Evolutionary conservation across 2,113 vertebrate species (phyloP).

Genomic region (Hemiscyllium ocellatum): DNA sequence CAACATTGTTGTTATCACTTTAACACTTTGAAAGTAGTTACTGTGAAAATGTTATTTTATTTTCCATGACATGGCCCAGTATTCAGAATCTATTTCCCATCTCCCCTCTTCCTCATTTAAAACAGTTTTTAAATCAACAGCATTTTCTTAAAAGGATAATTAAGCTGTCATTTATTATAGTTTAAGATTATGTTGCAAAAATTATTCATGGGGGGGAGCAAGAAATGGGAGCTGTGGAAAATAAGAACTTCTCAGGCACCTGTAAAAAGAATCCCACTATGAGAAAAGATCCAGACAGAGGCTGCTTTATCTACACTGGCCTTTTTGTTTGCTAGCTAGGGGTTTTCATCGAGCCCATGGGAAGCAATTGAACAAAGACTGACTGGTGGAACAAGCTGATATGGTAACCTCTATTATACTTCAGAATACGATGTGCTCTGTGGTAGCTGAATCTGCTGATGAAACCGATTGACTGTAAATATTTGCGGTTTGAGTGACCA

Average conservation of each 20-base stretch:
- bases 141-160: not conserved
- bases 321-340: slow-evolving; percentile 31
- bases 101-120: not conserved
- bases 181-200: not conserved
- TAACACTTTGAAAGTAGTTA: not conserved
- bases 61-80: not conserved
- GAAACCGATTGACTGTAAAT: slow-evolving; percentile 37
- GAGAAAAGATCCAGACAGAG: not conserved
- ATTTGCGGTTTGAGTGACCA: slow-evolving; percentile 36
- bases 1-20: not conserved
- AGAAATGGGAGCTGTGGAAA: not conserved
- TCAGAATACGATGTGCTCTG: slow-evolving; percentile 29
- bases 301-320: slow-evolving; percentile 33
- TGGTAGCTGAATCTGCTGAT: slow-evolving; percentile 37
- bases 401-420: slow-evolving; percentile 37
- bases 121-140: not conserved
- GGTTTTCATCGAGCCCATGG: slow-evolving; percentile 36
- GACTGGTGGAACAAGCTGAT: slow-evolving; percentile 38
- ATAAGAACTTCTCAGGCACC: not conserved
- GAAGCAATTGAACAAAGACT: slow-evolving; percentile 36
- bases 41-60: not conserved
- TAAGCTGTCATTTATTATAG: not conserved
- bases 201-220: not conserved
- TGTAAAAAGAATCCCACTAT: not conserved
- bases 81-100: not conserved